These are phyloP conservation scores for Halichoeres trimaculatus DNA, from an alignment of 2,113 vertebrate species.

Conservation along the genomic window DNA sequence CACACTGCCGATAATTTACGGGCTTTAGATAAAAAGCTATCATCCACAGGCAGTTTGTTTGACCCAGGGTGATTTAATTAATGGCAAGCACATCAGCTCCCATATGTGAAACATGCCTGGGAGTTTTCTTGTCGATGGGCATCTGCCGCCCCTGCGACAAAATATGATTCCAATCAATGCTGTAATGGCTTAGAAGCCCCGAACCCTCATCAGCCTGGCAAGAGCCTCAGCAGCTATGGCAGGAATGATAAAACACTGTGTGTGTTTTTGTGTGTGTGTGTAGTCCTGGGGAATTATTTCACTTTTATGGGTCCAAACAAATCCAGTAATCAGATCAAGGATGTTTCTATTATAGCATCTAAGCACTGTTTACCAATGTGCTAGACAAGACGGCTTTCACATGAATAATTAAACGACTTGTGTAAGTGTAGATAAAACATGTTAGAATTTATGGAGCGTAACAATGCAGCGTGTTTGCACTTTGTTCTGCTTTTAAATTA, in stretches of 20 bases:
- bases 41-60: conserved; percentile 45
- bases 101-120: conserved; percentile 68
- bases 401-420: conserved; percentile 32
- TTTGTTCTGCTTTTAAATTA: conserved; percentile 11
- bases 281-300: conserved; percentile 29
- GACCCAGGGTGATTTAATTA: conserved; percentile 59
- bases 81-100: conserved; percentile 51
- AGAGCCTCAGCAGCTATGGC: conserved; percentile 32
- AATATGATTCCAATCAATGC: conserved; percentile 78
- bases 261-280: conserved; percentile 17
- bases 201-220: conserved; percentile 61
- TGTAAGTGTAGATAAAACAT: conserved; percentile 30
- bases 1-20: conserved; percentile 56
- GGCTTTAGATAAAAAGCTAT: conserved; percentile 60
- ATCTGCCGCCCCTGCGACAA: conserved; percentile 66
- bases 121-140: conserved; percentile 70
- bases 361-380: conserved; percentile 23
- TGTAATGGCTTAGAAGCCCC: conserved; percentile 55
- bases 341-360: conserved; percentile 47
- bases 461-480: conserved; percentile 5
- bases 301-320: conserved; percentile 32
- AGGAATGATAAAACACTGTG: conserved; percentile 46
- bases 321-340: conserved; percentile 27
- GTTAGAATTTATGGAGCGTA: not conserved
- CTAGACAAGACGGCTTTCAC: not conserved